phyloP scores from a whole-genome alignment of 2,888 invertebrate species.

The Cabera pusaria region DNA sequence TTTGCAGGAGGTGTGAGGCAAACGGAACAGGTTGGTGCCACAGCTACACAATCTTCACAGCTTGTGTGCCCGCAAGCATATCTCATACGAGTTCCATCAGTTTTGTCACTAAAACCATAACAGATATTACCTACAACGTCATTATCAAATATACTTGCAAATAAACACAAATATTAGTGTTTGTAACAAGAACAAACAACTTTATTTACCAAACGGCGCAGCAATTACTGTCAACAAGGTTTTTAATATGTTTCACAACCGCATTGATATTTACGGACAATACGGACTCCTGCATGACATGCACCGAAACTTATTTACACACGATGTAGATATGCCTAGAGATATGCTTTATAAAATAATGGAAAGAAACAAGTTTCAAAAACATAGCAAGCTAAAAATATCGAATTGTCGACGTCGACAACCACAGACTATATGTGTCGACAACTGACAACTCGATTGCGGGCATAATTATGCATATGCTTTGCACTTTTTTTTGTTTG shows the following conservation, averaged over 20 bases:
- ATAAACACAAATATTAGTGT: neutral
- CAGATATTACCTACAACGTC: too few species aligned
- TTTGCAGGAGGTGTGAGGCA: conserved; percentile 48
- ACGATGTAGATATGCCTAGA: too few species aligned
- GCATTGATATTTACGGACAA: conserved; percentile 37
- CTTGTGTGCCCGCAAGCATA: conserved; percentile 63
- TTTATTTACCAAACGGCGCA: conserved; percentile 56
- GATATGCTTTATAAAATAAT: too few species aligned
- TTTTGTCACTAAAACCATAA: conserved; percentile 49
- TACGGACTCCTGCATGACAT: too few species aligned
- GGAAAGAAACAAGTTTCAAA: too few species aligned
- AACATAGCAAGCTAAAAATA: too few species aligned
- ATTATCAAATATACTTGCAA: conserved; percentile 22
- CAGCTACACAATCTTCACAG: conserved; percentile 55
- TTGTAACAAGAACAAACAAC: neutral
- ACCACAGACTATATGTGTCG: too few species aligned
- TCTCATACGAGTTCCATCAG: conserved; percentile 47
- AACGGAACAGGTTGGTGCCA: conserved; percentile 45
- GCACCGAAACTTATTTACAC: too few species aligned
- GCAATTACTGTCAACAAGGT: conserved; percentile 50
- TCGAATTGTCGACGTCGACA: too few species aligned
- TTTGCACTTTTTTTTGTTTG: too few species aligned
- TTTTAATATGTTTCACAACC: conserved; percentile 49
- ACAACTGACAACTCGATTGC: too few species aligned
- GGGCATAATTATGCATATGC: too few species aligned